These are phyloP conservation scores for Piezodorus guildinii DNA, from an alignment of 1,140 invertebrate genomes.

Conservation along the genomic window DNA sequence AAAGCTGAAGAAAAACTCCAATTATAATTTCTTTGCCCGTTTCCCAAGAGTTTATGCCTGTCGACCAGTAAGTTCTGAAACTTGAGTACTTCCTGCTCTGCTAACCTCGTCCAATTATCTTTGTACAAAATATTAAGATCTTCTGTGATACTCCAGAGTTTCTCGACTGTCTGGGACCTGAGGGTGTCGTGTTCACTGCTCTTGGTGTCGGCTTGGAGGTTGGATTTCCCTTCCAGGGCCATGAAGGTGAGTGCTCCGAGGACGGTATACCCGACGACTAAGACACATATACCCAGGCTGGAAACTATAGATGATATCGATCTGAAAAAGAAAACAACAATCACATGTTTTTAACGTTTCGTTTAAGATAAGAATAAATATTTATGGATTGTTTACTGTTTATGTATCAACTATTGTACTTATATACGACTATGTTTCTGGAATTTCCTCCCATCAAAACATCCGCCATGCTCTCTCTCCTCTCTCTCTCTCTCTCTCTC, in stretches of 20 bases:
- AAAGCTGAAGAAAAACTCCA: slow-evolving; percentile 88
- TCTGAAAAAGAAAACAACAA: slow-evolving; percentile 22
- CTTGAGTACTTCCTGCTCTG: slow-evolving; percentile 68
- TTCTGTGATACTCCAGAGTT: slow-evolving; percentile 86
- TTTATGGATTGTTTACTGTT: no score
- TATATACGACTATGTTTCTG: no score
- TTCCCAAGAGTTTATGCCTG: slow-evolving; percentile 29
- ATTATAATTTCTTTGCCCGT: slow-evolving; percentile 43
- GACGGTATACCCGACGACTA: slow-evolving; percentile 80
- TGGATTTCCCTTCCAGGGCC: slow-evolving; percentile 57
- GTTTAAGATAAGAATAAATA: no score
- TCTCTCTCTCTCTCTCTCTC: no score
- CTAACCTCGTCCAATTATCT: slow-evolving; percentile 83
- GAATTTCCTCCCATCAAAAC: no score
- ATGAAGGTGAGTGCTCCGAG: slow-evolving; percentile 87
- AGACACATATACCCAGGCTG: slow-evolving; percentile 57
- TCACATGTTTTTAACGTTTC: background rate
- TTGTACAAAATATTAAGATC: slow-evolving; percentile 87
- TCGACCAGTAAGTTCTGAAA: slow-evolving; percentile 60
- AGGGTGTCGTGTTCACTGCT: slow-evolving; percentile 29
- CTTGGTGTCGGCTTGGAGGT: slow-evolving; percentile 29
- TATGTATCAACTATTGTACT: no score
- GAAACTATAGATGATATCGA: slow-evolving; percentile 27
- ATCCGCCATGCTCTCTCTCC: no score
- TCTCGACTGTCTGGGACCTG: slow-evolving; percentile 53